Evolutionary conservation across 2,113 vertebrate species (phyloP).

Genomic region (Amazona guildingii): DNA sequence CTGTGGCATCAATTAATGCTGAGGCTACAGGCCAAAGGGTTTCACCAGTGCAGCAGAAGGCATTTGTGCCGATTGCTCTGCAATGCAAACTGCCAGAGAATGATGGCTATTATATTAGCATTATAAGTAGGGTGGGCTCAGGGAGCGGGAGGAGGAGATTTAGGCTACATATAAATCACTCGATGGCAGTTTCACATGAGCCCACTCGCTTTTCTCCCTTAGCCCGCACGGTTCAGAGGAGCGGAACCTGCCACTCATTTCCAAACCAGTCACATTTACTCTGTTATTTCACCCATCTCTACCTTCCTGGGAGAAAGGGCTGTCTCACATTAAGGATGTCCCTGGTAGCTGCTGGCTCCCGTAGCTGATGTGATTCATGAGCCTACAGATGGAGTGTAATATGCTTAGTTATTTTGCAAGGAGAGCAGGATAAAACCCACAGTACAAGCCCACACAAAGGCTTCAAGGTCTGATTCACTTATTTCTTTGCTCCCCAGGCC

Average conservation of each 20-base stretch:
- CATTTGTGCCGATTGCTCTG: conserved; percentile 10
- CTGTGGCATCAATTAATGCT: conserved; percentile 38
- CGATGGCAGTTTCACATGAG: neutral
- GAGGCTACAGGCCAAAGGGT: conserved; percentile 39
- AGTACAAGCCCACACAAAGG: neutral
- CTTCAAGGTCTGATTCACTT: neutral
- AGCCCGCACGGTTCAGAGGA: accelerated
- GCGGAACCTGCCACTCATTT: neutral
- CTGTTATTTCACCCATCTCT: neutral
- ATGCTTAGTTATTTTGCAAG: neutral
- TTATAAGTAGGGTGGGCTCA: conserved; percentile 13
- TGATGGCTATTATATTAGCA: conserved; percentile 54
- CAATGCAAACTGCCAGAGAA: conserved; percentile 21
- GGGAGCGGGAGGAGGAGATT: neutral
- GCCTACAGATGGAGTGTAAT: conserved; percentile 21
- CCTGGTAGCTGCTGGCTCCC: neutral
- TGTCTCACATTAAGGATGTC: neutral
- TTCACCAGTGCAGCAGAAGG: conserved; percentile 39
- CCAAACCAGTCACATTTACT: neutral
- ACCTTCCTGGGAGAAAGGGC: neutral
- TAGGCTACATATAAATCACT: neutral
- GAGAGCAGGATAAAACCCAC: neutral
- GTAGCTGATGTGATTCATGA: conserved; percentile 20
- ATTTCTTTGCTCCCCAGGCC: conserved; percentile 32
- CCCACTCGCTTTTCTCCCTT: neutral